These are phyloP conservation scores for Oryzias javanicus DNA, from an alignment of 2,113 vertebrate species.

Conservation along the genomic window DNA sequence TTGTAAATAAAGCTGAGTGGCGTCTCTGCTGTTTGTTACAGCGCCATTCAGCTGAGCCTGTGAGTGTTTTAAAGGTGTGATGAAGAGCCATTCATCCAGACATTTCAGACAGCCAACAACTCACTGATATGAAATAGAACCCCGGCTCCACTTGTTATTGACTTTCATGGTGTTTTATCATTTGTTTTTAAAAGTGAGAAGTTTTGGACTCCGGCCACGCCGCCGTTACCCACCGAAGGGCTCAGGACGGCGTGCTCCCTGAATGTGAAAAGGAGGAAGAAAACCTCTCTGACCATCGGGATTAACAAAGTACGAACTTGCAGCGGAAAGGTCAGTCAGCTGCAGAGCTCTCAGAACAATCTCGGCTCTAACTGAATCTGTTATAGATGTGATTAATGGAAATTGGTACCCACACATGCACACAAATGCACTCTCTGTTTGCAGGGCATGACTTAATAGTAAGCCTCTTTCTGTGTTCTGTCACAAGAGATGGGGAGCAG, in stretches of 20 bases:
- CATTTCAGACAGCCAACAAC: constrained; percentile 60
- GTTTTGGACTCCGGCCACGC: constrained; percentile 56
- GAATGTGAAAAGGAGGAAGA: constrained; percentile 17
- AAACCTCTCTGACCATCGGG: constrained; percentile 19
- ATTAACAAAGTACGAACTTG: constrained; percentile 22
- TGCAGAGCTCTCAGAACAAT: constrained; percentile 43
- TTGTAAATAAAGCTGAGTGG: constrained; percentile 73
- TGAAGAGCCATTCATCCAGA: constrained; percentile 62
- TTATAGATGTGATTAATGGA: constrained; percentile 64
- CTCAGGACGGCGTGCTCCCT: background rate
- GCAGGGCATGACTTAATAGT: constrained; percentile 66
- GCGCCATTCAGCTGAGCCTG: constrained; percentile 23
- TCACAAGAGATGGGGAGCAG: constrained; percentile 70
- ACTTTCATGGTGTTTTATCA: constrained; percentile 64
- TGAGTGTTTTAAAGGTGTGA: constrained; percentile 61
- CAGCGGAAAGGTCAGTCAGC: constrained; percentile 31
- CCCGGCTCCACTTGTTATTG: constrained; percentile 60
- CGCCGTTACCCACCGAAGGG: constrained; percentile 33
- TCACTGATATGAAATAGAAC: constrained; percentile 65
- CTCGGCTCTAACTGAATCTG: constrained; percentile 38
- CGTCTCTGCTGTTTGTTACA: constrained; percentile 53
- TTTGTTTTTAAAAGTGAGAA: constrained; percentile 67
- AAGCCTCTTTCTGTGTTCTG: constrained; percentile 70
- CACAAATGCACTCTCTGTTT: constrained; percentile 44
- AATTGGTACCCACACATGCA: constrained; percentile 26